Conservation (phyloP, 1,140 invertebrate genomes). For the Formica exsecta region DNA sequence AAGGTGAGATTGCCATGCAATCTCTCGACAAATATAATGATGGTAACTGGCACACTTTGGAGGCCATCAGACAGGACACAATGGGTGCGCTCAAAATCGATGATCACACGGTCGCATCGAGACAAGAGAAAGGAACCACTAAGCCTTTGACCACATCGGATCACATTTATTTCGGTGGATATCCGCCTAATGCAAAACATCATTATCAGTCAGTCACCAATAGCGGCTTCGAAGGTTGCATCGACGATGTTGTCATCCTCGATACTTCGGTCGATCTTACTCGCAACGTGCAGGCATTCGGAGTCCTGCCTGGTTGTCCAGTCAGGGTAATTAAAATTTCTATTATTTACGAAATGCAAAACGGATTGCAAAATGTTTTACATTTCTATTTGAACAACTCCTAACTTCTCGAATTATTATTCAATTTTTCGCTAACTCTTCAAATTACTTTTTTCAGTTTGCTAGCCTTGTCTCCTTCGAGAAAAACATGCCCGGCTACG, state of each 20-base stretch:
- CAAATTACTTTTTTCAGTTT: constrained; percentile 80
- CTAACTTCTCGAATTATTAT: not conserved
- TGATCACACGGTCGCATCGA: constrained; percentile 83
- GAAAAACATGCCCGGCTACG: constrained; percentile 88
- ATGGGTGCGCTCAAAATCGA: constrained; percentile 91
- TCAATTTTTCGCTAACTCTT: not conserved
- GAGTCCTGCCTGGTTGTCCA: constrained; percentile 94
- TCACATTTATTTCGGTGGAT: constrained; percentile 96
- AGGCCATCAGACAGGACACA: constrained; percentile 89
- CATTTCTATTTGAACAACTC: not conserved
- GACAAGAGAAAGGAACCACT: constrained; percentile 77
- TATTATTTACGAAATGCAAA: constrained; percentile 5
- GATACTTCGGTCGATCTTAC: constrained; percentile 92
- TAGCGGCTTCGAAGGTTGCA: constrained; percentile 96
- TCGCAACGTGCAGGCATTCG: constrained; percentile 92
- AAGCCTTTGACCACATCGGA: constrained; percentile 88
- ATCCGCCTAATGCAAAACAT: constrained; percentile 88
- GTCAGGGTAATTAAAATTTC: constrained; percentile 88
- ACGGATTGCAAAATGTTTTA: not conserved
- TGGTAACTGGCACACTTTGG: constrained; percentile 93
- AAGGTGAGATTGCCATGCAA: constrained; percentile 87
- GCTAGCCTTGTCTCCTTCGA: constrained; percentile 89
- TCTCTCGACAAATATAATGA: constrained; percentile 91
- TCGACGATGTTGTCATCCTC: constrained; percentile 93
- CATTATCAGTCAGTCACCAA: constrained; percentile 89